These are phyloP conservation scores for Leptinotarsa undecemlineata DNA, from an alignment of 1,140 invertebrate species.

Conservation along the genomic window DNA sequence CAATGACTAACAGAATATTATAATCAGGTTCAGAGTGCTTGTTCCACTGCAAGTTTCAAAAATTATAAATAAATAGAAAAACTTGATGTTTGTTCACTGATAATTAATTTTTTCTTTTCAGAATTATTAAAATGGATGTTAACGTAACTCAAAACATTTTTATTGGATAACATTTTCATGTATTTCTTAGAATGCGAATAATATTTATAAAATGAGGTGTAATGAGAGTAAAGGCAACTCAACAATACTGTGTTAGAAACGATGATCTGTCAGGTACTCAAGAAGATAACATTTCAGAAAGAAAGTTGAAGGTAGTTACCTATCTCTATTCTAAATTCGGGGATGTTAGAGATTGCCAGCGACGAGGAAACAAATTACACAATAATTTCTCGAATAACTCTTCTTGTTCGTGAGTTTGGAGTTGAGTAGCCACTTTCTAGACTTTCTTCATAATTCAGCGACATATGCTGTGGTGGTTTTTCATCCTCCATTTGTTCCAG, in stretches of 20 bases:
- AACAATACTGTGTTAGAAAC: constrained; percentile 15
- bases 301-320: background rate
- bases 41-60: no score
- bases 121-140: no score
- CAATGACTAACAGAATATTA: no score
- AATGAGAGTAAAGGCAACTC: constrained; percentile 9
- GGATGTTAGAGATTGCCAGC: background rate
- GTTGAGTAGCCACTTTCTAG: constrained; percentile 91
- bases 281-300: constrained; percentile 25
- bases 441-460: constrained; percentile 87
- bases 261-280: constrained; percentile 35
- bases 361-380: constrained; percentile 65
- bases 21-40: no score
- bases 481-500: constrained; percentile 76
- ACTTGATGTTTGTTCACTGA: no score
- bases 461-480: constrained; percentile 79
- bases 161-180: no score
- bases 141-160: no score
- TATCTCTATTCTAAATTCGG: background rate
- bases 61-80: no score
- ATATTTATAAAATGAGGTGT: background rate
- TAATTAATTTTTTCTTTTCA: no score
- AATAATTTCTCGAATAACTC: constrained; percentile 92
- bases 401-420: constrained; percentile 83
- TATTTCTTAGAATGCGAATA: background rate